phyloP scores from a whole-genome alignment of 2,888 invertebrate species.

The Magallana nippona region DNA sequence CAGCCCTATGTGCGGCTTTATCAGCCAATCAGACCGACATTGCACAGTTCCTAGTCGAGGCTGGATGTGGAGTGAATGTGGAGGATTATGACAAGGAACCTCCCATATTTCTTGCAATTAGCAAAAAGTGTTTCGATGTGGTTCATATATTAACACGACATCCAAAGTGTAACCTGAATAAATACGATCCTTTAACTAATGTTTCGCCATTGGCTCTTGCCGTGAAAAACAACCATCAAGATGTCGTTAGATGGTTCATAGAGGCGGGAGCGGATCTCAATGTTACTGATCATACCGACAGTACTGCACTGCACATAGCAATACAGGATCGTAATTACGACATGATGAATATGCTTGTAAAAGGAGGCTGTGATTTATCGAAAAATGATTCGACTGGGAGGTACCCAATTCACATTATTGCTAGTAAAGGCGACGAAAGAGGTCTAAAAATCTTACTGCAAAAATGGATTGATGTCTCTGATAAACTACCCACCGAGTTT shows the following conservation, averaged over 20 bases:
- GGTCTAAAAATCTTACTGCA: constrained; percentile 36
- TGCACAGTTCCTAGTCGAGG: constrained; percentile 58
- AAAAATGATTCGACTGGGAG: constrained; percentile 44
- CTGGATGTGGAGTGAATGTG: constrained; percentile 67
- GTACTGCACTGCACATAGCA: constrained; percentile 63
- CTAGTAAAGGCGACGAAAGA: constrained; percentile 47
- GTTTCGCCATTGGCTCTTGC: constrained; percentile 64
- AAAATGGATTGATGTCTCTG: constrained; percentile 39
- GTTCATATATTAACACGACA: constrained; percentile 57
- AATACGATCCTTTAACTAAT: constrained; percentile 63
- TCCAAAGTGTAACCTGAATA: constrained; percentile 60
- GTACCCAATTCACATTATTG: constrained; percentile 55
- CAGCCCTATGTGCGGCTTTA: constrained; percentile 68
- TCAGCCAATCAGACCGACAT: constrained; percentile 59
- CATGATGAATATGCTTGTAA: constrained; percentile 54
- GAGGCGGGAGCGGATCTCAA: constrained; percentile 58
- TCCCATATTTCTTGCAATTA: constrained; percentile 63
- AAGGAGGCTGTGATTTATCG: constrained; percentile 21
- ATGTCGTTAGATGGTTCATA: constrained; percentile 58
- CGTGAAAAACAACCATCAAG: constrained; percentile 53
- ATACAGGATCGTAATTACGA: constrained; percentile 50
- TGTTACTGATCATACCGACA: constrained; percentile 54
- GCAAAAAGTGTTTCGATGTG: constrained; percentile 62
- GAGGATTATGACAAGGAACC: constrained; percentile 67
- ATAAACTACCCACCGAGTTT: neutral